Percentiles rank a stretch among this genome's conserved stretches.
phyloP scores from a whole-genome alignment of 2,797 vertebrate species.

The Ataeniobius toweri region DNA sequence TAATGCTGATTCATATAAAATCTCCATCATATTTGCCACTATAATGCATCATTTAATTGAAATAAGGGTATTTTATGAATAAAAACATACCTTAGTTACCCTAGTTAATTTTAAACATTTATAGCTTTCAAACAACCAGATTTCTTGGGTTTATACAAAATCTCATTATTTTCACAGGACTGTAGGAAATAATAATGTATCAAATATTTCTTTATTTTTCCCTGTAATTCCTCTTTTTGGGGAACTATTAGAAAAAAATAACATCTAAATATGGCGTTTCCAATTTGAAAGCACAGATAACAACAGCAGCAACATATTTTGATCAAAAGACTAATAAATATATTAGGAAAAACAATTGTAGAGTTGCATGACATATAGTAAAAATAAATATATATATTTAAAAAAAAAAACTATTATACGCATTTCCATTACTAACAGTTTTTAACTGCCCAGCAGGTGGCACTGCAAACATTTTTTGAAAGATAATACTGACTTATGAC shows the following conservation, averaged over 20 bases:
- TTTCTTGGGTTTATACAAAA: too few species aligned
- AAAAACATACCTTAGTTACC: background rate
- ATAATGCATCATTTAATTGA: background rate
- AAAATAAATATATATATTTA: too few species aligned
- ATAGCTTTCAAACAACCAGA: background rate
- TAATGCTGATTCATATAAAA: background rate
- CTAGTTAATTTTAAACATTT: background rate
- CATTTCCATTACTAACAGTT: background rate
- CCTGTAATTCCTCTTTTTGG: background rate
- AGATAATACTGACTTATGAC: conserved; percentile 60
- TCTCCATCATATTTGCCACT: background rate
- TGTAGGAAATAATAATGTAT: background rate
- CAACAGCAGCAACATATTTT: background rate
- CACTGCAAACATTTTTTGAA: conserved; percentile 58
- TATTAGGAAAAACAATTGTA: background rate
- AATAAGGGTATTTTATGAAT: background rate
- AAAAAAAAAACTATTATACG: background rate
- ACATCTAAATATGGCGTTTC: background rate
- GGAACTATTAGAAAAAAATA: background rate
- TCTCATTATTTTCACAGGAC: background rate
- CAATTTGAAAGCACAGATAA: background rate
- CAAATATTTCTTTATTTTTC: background rate
- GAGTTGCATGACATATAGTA: background rate
- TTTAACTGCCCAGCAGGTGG: conserved; percentile 57
- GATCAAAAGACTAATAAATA: background rate